phyloP scores from a whole-genome alignment of 2,113 vertebrate genomes.

The Hydrolagus affinis region DNA sequence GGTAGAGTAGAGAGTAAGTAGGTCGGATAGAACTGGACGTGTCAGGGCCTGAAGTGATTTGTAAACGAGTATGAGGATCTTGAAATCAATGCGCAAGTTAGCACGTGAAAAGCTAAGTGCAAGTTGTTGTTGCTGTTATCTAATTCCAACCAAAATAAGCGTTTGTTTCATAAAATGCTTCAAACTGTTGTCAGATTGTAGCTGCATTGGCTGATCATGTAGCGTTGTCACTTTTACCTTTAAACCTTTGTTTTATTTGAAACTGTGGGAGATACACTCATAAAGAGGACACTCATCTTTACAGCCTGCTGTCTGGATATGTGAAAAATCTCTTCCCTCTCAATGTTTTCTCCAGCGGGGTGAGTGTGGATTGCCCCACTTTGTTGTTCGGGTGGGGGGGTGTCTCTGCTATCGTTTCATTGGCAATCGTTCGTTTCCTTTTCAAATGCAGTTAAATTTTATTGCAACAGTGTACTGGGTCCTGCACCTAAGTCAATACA shows the following conservation, averaged over 20 bases:
- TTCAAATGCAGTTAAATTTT: not conserved
- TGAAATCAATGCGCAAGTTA: too few species aligned
- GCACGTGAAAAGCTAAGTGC: too few species aligned
- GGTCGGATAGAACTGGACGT: not conserved
- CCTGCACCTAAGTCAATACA: not conserved
- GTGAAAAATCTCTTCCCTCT: not conserved
- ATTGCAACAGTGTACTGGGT: not conserved
- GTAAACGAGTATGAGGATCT: too few species aligned
- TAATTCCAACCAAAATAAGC: not conserved
- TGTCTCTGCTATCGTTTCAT: not conserved
- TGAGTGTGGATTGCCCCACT: not conserved
- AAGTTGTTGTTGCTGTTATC: not conserved
- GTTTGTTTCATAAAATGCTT: not conserved
- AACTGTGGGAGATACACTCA: not conserved
- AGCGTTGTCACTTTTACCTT: too few species aligned
- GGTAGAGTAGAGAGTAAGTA: not conserved
- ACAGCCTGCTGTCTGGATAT: not conserved
- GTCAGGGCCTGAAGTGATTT: not conserved
- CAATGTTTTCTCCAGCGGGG: not conserved
- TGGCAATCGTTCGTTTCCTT: constrained; percentile 4
- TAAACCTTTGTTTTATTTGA: not conserved
- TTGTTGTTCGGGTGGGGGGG: not conserved
- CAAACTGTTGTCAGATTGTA: not conserved
- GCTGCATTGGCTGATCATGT: not conserved
- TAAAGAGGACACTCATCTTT: not conserved